Evolutionary conservation across 2,797 vertebrate species (phyloP).

Genomic region (Channallabes apus): DNA sequence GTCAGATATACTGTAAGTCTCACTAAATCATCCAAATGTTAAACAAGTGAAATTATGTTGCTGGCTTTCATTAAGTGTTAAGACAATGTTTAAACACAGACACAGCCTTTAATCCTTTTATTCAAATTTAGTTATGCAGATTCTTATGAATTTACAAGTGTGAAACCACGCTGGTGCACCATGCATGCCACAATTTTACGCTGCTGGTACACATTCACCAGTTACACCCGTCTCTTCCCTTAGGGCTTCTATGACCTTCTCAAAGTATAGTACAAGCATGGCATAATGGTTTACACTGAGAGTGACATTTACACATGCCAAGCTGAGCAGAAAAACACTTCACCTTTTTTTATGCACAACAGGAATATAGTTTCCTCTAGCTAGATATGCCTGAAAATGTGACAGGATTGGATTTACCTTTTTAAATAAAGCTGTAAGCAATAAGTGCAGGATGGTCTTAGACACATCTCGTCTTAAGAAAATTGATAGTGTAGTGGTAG

Average conservation of each 20-base stretch:
- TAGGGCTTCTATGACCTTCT: constrained; percentile 70
- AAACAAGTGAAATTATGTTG: background rate
- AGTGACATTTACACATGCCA: constrained; percentile 73
- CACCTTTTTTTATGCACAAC: constrained; percentile 52
- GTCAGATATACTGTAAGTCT: background rate
- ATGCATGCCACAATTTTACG: background rate
- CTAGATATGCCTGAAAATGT: constrained; percentile 11
- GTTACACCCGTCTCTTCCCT: constrained; percentile 54
- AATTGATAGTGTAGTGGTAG: constrained; percentile 56
- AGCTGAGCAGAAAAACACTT: constrained; percentile 57
- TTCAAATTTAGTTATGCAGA: background rate
- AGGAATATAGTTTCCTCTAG: constrained; percentile 25
- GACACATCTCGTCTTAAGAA: constrained; percentile 57
- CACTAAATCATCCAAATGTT: background rate
- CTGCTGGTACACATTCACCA: constrained; percentile 27
- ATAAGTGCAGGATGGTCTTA: too few species aligned
- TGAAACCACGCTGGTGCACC: background rate
- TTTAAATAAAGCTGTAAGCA: background rate
- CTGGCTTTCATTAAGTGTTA: background rate
- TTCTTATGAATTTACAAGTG: background rate
- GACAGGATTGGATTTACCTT: background rate
- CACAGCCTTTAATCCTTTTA: background rate
- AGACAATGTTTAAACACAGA: background rate
- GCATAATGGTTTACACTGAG: constrained; percentile 68
- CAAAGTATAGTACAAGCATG: constrained; percentile 61